A percentile compares a stretch with the other conserved stretches of the same genome.
phyloP scores from a whole-genome alignment of 2,797 vertebrate genomes.

The Fratercula arctica region DNA sequence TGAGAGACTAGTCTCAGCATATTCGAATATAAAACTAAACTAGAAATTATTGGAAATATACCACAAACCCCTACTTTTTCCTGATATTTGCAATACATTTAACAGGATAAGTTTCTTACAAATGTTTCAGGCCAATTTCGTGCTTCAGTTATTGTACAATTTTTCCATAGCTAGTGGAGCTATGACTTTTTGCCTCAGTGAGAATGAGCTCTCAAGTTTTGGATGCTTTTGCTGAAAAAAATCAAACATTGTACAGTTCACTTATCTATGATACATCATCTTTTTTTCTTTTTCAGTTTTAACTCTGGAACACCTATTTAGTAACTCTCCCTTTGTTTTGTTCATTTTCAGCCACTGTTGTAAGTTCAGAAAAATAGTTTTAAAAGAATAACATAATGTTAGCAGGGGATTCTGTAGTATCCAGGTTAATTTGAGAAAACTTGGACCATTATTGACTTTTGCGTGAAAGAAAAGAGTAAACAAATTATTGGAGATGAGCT shows the following conservation, averaged over 20 bases:
- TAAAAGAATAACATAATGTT: not conserved
- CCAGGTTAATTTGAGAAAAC: not conserved
- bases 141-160: not conserved
- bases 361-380: not conserved
- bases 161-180: not conserved
- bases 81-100: not conserved
- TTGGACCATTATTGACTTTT: not conserved
- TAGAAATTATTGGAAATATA: not conserved
- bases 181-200: not conserved
- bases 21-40: not conserved
- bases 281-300: not conserved
- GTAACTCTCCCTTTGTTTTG: not conserved
- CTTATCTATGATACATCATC: not conserved
- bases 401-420: not conserved
- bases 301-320: not conserved
- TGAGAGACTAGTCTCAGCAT: not conserved
- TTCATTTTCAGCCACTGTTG: not conserved
- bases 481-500: not conserved
- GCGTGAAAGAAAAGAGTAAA: not conserved
- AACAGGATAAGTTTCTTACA: not conserved
- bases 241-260: not conserved
- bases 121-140: not conserved
- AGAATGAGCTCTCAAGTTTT: not conserved
- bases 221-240: not conserved
- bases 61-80: not conserved